Conservation (phyloP, 2,113 vertebrate genomes). For the Pterocles orientalis region DNA sequence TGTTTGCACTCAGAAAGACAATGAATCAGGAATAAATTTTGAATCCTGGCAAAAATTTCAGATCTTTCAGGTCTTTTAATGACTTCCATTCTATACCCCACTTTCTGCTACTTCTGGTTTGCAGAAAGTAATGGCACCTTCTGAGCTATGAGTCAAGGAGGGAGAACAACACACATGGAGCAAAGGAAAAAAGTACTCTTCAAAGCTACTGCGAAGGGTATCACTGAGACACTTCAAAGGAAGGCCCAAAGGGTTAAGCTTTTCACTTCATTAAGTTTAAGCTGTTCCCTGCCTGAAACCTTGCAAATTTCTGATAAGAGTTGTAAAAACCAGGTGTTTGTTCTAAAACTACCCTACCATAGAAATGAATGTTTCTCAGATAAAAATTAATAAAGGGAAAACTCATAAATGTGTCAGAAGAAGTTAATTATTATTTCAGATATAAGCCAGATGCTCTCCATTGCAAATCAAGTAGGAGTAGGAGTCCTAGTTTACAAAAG, state of each 20-base stretch:
- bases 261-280: slow-evolving; percentile 60
- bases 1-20: neutral
- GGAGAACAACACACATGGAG: neutral
- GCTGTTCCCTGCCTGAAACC: slow-evolving; percentile 57
- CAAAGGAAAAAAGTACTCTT: slow-evolving; percentile 31
- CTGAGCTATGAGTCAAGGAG: neutral
- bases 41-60: neutral
- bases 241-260: slow-evolving; percentile 55
- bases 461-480: slow-evolving; percentile 40
- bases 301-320: slow-evolving; percentile 64
- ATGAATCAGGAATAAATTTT: neutral
- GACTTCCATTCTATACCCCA: neutral
- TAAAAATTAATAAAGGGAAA: slow-evolving; percentile 77
- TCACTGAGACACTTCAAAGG: neutral
- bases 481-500: slow-evolving; percentile 15
- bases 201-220: slow-evolving; percentile 34
- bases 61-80: neutral
- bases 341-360: slow-evolving; percentile 70
- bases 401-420: slow-evolving; percentile 73
- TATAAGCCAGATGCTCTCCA: slow-evolving; percentile 65
- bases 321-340: slow-evolving; percentile 77
- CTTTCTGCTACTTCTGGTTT: neutral
- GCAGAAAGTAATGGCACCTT: neutral
- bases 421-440: slow-evolving; percentile 72
- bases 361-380: slow-evolving; percentile 67